These are phyloP conservation scores for Odontothrips loti DNA, from an alignment of 2,888 invertebrate species.

Conservation along the genomic window DNA sequence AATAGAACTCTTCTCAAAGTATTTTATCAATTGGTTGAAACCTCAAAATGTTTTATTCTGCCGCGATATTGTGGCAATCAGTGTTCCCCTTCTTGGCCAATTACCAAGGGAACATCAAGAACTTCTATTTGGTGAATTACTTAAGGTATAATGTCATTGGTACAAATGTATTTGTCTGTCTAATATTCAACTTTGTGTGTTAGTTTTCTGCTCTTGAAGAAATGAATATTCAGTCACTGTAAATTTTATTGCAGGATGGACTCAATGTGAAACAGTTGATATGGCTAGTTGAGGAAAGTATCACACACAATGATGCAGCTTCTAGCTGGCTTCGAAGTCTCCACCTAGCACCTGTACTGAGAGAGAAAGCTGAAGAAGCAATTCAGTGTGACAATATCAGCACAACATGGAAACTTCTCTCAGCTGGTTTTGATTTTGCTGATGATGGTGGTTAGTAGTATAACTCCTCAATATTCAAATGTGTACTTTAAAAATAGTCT, in stretches of 20 bases:
- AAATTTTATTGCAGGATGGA: neutral
- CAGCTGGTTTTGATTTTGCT: neutral
- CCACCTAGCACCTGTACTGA: neutral
- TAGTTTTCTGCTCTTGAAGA: neutral
- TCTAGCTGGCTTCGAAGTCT: neutral
- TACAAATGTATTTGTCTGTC: neutral
- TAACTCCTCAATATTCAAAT: neutral
- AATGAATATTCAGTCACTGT: neutral
- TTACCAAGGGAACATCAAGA: neutral
- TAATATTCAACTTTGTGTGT: neutral
- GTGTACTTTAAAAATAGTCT: neutral
- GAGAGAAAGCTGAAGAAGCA: neutral
- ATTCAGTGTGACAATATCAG: neutral
- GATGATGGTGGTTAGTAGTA: neutral
- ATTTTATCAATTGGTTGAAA: neutral
- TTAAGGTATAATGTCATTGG: neutral
- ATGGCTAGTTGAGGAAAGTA: neutral
- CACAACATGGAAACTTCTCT: neutral
- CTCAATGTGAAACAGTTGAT: neutral
- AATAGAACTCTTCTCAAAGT: neutral
- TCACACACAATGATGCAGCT: neutral
- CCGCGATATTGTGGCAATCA: neutral
- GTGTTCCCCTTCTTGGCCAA: neutral
- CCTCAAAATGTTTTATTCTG: neutral
- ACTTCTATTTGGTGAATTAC: neutral